These are phyloP conservation scores for Drosophila parabipectinata DNA, from an alignment of 1,140 invertebrate species.

Conservation along the genomic window DNA sequence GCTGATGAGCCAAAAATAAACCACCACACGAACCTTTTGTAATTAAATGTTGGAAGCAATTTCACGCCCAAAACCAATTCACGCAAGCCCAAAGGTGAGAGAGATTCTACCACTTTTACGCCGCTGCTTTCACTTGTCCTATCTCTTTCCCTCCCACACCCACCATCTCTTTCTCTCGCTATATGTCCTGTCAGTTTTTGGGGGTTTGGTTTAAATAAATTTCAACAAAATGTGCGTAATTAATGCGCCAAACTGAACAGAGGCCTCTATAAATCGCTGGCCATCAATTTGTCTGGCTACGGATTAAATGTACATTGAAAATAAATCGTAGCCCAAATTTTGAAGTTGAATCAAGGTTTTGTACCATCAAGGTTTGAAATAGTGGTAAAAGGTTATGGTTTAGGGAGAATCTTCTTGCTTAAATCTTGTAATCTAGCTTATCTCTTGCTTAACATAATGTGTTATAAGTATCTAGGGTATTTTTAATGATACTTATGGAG, in stretches of 20 bases:
- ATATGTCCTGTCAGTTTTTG: slow-evolving; percentile 18
- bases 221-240: slow-evolving; percentile 72
- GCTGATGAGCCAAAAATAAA: slow-evolving; percentile 54
- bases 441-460: no score
- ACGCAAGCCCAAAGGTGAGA: slow-evolving; percentile 19
- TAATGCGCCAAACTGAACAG: slow-evolving; percentile 57
- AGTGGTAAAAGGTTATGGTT: no score
- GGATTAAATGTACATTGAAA: neutral
- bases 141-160: neutral
- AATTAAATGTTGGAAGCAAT: slow-evolving; percentile 69
- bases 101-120: neutral
- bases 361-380: neutral
- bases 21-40: slow-evolving; percentile 57
- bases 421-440: no score
- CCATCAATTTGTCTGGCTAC: slow-evolving; percentile 21
- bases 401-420: no score
- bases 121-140: neutral
- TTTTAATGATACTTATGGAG: no score
- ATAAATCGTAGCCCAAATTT: neutral
- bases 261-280: slow-evolving; percentile 55
- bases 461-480: no score
- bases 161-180: neutral
- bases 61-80: slow-evolving; percentile 46
- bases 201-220: slow-evolving; percentile 66
- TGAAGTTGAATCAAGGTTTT: neutral